These are phyloP conservation scores for human DNA, from an alignment of 2,113 vertebrate genomes.

Conservation along the genomic window DNA sequence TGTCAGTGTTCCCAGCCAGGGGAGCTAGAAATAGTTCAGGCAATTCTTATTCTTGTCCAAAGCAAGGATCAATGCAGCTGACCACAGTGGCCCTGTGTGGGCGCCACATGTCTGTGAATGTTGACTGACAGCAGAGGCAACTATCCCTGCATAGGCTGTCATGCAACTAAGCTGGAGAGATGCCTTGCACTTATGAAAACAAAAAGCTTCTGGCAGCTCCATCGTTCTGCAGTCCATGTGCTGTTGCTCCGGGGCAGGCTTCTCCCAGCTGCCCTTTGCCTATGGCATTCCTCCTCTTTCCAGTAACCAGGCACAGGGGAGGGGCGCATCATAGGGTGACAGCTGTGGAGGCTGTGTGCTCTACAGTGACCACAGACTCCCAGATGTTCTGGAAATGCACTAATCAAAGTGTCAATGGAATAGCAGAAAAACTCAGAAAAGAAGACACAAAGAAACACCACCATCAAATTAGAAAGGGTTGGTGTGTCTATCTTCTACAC, in stretches of 20 bases:
- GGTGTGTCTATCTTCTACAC: neutral
- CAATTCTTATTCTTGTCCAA: neutral
- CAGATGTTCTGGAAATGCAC: conserved; percentile 62
- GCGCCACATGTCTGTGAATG: rapidly evolving
- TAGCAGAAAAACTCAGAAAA: conserved; percentile 15
- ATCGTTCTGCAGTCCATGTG: neutral
- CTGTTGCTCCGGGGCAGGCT: neutral
- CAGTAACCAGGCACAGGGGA: conserved; percentile 77
- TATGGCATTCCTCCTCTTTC: neutral
- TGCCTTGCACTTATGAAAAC: neutral
- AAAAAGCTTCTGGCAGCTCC: neutral
- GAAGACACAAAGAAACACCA: neutral
- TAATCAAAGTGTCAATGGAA: conserved; percentile 56
- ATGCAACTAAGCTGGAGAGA: neutral
- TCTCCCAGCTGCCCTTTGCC: neutral
- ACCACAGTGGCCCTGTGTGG: neutral
- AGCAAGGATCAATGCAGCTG: neutral
- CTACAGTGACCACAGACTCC: conserved; percentile 11
- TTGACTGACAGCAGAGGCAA: neutral
- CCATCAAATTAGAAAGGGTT: neutral
- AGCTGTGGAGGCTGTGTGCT: neutral
- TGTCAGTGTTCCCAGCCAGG: neutral
- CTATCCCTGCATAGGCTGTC: rapidly evolving
- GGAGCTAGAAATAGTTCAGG: neutral
- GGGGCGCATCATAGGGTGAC: conserved; percentile 41